Base-by-base conservation (phyloP, 1,140 invertebrate genomes). In the Orussus abietinus region DNA sequence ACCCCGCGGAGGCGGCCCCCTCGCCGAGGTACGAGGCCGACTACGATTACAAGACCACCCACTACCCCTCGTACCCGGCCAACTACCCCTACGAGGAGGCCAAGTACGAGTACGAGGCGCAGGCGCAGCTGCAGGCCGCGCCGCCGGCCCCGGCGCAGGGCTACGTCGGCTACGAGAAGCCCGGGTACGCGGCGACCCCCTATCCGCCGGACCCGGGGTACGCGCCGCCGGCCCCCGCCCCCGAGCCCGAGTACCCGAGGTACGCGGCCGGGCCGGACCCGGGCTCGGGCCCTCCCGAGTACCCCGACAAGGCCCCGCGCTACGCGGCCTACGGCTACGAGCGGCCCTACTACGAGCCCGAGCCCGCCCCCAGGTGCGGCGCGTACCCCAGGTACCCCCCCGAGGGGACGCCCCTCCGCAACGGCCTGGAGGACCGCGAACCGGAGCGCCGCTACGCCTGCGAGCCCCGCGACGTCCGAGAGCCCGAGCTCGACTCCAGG, bases 1-100 rank as follows among this genome's bases (percentile, higher is more conserved):
- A 54, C 44, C 49, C 55, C 14, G 37, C 63, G 33, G 69, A 64
- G 28, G 45, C 39, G 12, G 38, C 49, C 30, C 22, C 38, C 47
- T 43, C 53, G 41, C 51, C 56, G 14, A 51, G 59, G 31, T 62
- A 59, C 41, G 58, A 61, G 5, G 42, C 59, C 31, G 69, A 71
- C 14, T 74, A 74, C 43, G 69, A 74, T 58, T 74, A 71, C 55
- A 72, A 70, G 56, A 62, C 67, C 9, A 72, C 71, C 4, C 67
- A 72, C 39, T 74, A 74, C 38, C 69, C 69, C 25, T 72, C 69
- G 38, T 74, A 74, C 39, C 69, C 71, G 14, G 54, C 69, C 1
- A 74, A 74, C 43, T 72, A 72, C 46, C 71, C 71, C 3, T 72
- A 72, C 48, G 69, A 74, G 17, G 69, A 73, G 33, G 51, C 41